A percentile compares a stretch with the other conserved stretches of the same genome.
Conservation (phyloP, 2,797 vertebrate genomes). For the Sparus aurata region DNA sequence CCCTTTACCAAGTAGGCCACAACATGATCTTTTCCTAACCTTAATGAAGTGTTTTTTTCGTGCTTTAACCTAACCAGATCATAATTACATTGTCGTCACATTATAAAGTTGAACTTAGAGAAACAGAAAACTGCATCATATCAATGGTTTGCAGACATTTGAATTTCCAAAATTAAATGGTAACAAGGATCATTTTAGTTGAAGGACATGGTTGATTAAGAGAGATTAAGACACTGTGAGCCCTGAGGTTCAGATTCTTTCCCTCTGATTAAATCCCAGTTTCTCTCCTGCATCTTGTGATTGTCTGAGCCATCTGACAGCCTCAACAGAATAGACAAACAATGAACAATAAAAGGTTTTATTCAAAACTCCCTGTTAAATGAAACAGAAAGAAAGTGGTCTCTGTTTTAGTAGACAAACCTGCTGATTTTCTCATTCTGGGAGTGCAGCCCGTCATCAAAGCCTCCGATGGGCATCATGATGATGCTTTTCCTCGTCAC, state of each 20-base stretch:
- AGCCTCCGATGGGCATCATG: slow-evolving; percentile 93
- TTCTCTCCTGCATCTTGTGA: background rate
- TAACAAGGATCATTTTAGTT: slow-evolving; percentile 2
- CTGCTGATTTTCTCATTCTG: slow-evolving; percentile 97
- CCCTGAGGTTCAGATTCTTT: background rate
- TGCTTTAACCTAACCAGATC: too few species aligned
- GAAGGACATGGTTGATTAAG: background rate
- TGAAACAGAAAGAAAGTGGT: background rate
- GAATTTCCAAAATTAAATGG: too few species aligned
- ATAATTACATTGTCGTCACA: too few species aligned
- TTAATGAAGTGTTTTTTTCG: too few species aligned
- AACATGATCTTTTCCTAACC: too few species aligned
- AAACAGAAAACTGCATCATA: too few species aligned
- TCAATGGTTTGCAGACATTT: too few species aligned
- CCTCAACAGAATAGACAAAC: background rate
- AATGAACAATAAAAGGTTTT: background rate
- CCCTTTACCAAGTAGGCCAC: too few species aligned
- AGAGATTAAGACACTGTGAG: background rate
- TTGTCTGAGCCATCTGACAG: background rate
- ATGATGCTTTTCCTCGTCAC: slow-evolving; percentile 89
- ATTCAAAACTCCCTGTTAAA: background rate
- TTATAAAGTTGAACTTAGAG: too few species aligned
- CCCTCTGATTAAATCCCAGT: background rate
- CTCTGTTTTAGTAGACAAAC: slow-evolving; percentile 65
- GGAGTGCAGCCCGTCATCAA: slow-evolving; percentile 92